Conservation (phyloP, 2,797 vertebrate species). For the Botia almorhae region DNA sequence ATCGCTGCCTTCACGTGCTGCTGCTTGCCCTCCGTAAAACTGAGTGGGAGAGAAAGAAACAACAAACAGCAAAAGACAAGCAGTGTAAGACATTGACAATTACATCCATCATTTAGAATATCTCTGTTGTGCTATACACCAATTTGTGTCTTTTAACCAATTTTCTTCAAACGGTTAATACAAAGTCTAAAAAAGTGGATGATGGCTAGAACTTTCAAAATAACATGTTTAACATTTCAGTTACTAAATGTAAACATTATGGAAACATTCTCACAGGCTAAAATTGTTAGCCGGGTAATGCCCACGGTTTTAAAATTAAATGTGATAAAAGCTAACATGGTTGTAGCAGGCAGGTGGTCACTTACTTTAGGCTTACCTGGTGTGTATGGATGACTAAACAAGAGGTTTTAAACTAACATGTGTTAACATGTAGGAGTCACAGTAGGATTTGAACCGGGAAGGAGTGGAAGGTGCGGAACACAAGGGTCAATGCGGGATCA, state of each 20-base stretch:
- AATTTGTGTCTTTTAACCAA: too few species aligned
- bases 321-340: background rate
- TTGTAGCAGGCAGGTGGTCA: too few species aligned
- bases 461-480: slow-evolving; percentile 52
- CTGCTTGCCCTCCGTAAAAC: slow-evolving; percentile 55
- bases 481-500: slow-evolving; percentile 17
- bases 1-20: slow-evolving; percentile 43
- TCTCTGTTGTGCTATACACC: slow-evolving; percentile 3
- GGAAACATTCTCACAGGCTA: too few species aligned
- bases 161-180: too few species aligned
- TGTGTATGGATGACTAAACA: slow-evolving; percentile 23
- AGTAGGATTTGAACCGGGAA: slow-evolving; percentile 52
- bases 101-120: slow-evolving; percentile 46
- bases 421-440: slow-evolving; percentile 9
- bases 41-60: slow-evolving; percentile 62
- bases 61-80: slow-evolving; percentile 50
- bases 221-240: too few species aligned
- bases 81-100: slow-evolving; percentile 68
- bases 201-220: too few species aligned
- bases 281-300: too few species aligned
- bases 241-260: too few species aligned
- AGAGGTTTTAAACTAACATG: background rate
- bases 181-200: too few species aligned
- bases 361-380: too few species aligned
- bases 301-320: background rate